Evolutionary conservation across 2,113 vertebrate genomes (phyloP), one percentile per base, ranked within the genome.

Genomic region (Pogonocichla stellata): DNA sequence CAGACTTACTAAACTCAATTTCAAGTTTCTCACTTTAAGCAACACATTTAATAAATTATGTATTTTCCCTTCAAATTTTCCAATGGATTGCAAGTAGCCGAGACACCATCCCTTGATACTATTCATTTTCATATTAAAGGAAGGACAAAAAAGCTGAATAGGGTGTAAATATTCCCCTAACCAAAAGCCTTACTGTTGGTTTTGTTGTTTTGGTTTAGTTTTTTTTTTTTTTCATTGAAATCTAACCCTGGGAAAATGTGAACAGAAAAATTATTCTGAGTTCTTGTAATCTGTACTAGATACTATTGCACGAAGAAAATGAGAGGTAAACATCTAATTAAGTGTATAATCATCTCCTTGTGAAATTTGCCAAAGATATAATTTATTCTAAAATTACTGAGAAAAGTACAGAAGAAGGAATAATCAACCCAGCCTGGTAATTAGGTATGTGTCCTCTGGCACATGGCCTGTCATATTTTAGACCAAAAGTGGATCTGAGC

Each of bases 311-410:
- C 23, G 70, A 95, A 96, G 86, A 93, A 94, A 92, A 94, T 0
- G 8, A 95, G 89, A 96, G 91, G 91, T 91, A 96, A 96, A 96
- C 96, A 97, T 97, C 86, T 94, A 95, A 96, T 97, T 97, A 97
- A 93, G 79, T 86, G 92, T 91, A 95, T 92, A 97, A 97, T 96
- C 95, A 97, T 89, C 56, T 90, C 66, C 84, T 91, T 92, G 86
- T 77, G 40, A 84, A 96, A 90, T 96, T 97, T 96, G 69, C 78
- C 89, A 95, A 97, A 97, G 96, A 97, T 97, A 93, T 95, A 96
- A 97, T 96, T 97, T 96, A 81, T 86, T 97, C 51, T 96, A 98
- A 97, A 97, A 97, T 97, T 97, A 94, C 96, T 97, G 81, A 94
- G 94, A 83, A 92, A 96, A 96, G 75, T 93, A 96, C 70, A 96